A percentile compares a stretch with the other conserved stretches of the same genome.
These are phyloP conservation scores for zebrafish (Danio rerio) DNA, from an alignment of 2,113 vertebrate species.

Conservation along the genomic window GRCz12tu NC_133186.1:24219501-24220000, in stretches of 20 bases:
- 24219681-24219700: conserved; percentile 1
- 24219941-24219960: not conserved
- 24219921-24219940: not conserved
- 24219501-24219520: too few species aligned
- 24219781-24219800: not conserved
- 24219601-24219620: too few species aligned
- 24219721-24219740: not conserved
- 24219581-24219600: too few species aligned
- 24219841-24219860: not conserved
- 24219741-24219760: not conserved
- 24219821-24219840: too few species aligned
- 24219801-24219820: not conserved
- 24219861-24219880: not conserved
- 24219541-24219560: too few species aligned
- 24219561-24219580: too few species aligned
- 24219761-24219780: not conserved
- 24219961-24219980: conserved; percentile 18
- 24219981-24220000: not conserved
- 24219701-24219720: not conserved
- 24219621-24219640: too few species aligned
- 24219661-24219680: not conserved
- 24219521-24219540: too few species aligned
- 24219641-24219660: not conserved
- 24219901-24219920: not conserved
- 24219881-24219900: not conserved